Conservation (phyloP, 2,113 vertebrate genomes). For the Sorex araneus region DNA sequence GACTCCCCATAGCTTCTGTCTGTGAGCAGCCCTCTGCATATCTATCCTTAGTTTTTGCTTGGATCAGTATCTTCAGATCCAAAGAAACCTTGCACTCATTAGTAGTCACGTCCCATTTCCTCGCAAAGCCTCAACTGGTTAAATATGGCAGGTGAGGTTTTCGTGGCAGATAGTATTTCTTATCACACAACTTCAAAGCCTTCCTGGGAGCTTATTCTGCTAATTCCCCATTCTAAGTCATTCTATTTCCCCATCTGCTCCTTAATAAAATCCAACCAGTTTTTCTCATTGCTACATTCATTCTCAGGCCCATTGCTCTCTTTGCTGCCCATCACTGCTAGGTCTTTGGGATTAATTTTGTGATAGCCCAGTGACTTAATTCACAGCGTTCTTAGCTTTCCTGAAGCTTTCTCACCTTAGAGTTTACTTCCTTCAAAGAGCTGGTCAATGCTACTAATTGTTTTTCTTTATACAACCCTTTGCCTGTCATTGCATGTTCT, state of each 20-base stretch:
- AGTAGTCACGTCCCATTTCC: background rate
- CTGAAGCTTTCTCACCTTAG: background rate
- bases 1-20: background rate
- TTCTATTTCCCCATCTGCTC: background rate
- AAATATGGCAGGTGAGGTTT: background rate
- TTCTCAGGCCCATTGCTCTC: background rate
- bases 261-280: background rate
- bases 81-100: background rate
- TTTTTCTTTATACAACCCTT: background rate
- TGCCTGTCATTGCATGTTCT: slow-evolving; percentile 28
- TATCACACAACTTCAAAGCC: background rate
- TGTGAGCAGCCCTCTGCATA: background rate
- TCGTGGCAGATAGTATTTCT: slow-evolving; percentile 34
- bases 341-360: background rate
- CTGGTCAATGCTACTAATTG: background rate
- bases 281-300: background rate
- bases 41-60: background rate
- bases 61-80: background rate
- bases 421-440: slow-evolving; percentile 39
- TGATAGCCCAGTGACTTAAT: background rate
- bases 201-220: background rate
- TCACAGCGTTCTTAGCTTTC: slow-evolving; percentile 5
- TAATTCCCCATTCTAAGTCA: background rate
- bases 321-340: background rate
- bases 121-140: background rate